Evolutionary conservation across 2,113 vertebrate genomes (phyloP).

Genomic region (Ammodytes marinus): DNA sequence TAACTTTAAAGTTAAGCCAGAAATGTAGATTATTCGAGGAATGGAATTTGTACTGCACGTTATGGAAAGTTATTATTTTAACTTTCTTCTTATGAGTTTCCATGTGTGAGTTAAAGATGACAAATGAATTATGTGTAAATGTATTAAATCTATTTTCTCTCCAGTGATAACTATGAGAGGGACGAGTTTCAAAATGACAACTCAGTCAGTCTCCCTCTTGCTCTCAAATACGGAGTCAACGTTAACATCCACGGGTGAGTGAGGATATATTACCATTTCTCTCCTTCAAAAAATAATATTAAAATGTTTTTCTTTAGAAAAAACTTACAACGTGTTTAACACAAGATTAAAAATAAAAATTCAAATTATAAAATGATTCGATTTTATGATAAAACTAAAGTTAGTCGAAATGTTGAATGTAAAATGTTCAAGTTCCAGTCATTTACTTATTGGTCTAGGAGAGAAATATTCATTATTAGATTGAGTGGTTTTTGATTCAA

Average conservation of each 20-base stretch:
- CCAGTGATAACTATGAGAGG: constrained; percentile 89
- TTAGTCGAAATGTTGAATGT: too few species aligned
- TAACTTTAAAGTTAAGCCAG: too few species aligned
- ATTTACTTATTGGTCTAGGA: not conserved
- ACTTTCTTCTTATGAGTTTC: too few species aligned
- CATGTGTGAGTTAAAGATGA: not conserved
- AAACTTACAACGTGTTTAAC: not conserved
- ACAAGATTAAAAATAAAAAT: not conserved
- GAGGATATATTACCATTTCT: too few species aligned
- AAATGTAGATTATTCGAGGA: too few species aligned
- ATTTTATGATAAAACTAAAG: not conserved
- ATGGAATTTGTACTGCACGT: too few species aligned
- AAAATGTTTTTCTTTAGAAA: too few species aligned
- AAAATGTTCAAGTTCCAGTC: not conserved
- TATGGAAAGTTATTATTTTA: too few species aligned
- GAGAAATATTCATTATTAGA: not conserved
- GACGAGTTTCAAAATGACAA: constrained; percentile 84
- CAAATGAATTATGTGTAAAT: not conserved
- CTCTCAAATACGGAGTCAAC: constrained; percentile 89
- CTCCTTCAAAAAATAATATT: not conserved
- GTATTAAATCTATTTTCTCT: constrained; percentile 13
- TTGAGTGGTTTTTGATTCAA: not conserved
- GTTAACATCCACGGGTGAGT: constrained; percentile 91
- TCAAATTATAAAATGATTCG: not conserved
- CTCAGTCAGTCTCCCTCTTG: constrained; percentile 79